Conservation (phyloP, 2,113 vertebrate genomes). For the Anolis carolinensis region DNA sequence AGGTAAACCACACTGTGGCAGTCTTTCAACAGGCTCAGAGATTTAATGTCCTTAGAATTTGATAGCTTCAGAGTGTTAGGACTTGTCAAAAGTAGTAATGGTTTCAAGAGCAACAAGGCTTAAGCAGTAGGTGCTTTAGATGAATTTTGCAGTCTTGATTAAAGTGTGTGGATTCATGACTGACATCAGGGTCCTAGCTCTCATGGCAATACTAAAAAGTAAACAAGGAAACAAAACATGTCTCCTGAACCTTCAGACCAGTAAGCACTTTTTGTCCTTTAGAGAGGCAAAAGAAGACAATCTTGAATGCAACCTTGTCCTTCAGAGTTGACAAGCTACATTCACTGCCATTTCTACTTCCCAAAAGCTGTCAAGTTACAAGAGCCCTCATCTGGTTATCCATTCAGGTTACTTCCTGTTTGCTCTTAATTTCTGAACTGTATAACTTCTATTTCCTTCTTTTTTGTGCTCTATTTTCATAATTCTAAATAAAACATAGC, state of each 20-base stretch:
- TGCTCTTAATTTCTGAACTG: too few species aligned
- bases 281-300: too few species aligned
- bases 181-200: background rate
- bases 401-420: background rate
- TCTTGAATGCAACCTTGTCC: background rate
- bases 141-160: background rate
- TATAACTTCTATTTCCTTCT: background rate
- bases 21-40: background rate
- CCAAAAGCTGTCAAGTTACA: background rate
- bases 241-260: background rate
- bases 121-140: background rate
- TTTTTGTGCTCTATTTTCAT: background rate
- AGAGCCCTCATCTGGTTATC: background rate
- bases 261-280: background rate
- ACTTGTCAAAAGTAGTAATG: conserved; percentile 26
- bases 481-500: background rate
- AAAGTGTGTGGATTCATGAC: background rate
- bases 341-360: background rate
- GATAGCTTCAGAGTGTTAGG: conserved; percentile 23
- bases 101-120: background rate
- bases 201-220: background rate
- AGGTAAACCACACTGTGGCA: background rate
- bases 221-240: background rate
- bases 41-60: background rate
- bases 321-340: background rate